Evolutionary conservation across 1,140 invertebrate species (phyloP), one percentile per base, ranked within the genome.

Genomic region (Dendrolimus kikuchii): DNA sequence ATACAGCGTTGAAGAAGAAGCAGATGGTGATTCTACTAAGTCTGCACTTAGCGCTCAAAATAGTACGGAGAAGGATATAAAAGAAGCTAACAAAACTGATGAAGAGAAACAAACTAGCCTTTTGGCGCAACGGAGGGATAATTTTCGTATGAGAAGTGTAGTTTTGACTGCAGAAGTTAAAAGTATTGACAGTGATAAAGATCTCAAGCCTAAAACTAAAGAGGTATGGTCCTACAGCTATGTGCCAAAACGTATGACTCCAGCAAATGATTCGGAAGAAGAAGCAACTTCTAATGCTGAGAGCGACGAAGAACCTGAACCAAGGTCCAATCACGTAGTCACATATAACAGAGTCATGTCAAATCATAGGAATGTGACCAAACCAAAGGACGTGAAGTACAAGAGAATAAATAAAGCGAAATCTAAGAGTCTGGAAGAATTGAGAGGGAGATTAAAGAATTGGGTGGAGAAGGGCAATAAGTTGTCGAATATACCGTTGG

Each of bases 401-500:
- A 95, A 95, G 75, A 90, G 94, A 62, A 96, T 96, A 79, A 96
- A 95, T 73, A 95, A 96, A 75, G 94, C 94, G 4, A 96, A 96
- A 79, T 95, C 94, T 37, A 95, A 95, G 86, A 95, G 94, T 68
- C 84, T 96, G 47, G 95, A 96, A 68, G 95, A 96, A 66, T 74
- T 96, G 45, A 83, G 95, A 5, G 95, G 94, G 0, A 89, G 93
- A 55, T 85, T 96, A 68, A 94, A 93, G 88, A 94, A 94, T 74
- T 94, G 94, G 91, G 93, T 95, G 2, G 94, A 95, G 55, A 93
- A 94, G 55, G 93, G 93, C 5, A 93, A 91, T 70, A 93, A 93
- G 53, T 59, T 88, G 10, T 76, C 86, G 0, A 83, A 81, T 50
- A 77, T 87, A 54, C 82, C 87, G 8, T 60, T 88, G 44, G 87